Evolutionary conservation across 2,888 invertebrate species (phyloP).

Genomic region (Drosophila tripunctata): DNA sequence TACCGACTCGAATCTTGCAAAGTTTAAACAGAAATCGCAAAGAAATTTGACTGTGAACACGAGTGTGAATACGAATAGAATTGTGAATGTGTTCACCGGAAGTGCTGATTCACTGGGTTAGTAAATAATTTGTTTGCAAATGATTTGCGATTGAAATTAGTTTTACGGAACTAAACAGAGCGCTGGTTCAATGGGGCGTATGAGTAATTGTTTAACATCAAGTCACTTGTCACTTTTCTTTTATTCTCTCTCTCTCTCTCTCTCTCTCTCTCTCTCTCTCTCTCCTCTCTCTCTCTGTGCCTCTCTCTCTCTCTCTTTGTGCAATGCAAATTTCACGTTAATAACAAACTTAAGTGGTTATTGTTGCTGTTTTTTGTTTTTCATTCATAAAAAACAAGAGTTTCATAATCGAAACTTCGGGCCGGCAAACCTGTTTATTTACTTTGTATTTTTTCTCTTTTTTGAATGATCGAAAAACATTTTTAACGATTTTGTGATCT

Average conservation of each 20-base stretch:
- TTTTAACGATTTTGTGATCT: constrained; percentile 74
- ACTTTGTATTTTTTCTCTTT: constrained; percentile 23
- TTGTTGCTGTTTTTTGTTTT: constrained; percentile 40
- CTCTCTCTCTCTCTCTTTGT: constrained; percentile 6
- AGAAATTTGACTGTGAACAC: constrained; percentile 19
- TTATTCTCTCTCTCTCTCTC: constrained; percentile 5
- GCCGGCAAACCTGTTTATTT: constrained; percentile 53
- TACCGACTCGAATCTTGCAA: neutral
- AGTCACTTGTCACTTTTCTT: constrained; percentile 21
- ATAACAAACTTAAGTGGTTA: constrained; percentile 22
- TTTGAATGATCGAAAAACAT: constrained; percentile 68
- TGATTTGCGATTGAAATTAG: constrained; percentile 46
- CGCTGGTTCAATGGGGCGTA: constrained; percentile 44
- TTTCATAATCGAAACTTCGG: constrained; percentile 61
- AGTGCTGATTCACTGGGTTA: constrained; percentile 49
- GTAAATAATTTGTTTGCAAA: constrained; percentile 1
- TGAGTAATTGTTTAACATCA: constrained; percentile 57
- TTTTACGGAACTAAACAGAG: constrained; percentile 47
- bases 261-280: neutral
- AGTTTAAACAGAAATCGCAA: constrained; percentile 22
- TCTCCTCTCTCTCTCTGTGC: neutral
- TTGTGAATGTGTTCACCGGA: constrained; percentile 29
- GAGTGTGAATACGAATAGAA: constrained; percentile 9
- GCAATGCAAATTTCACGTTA: constrained; percentile 51
- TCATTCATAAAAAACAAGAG: constrained; percentile 65